phyloP scores from a whole-genome alignment of 2,113 vertebrate genomes.

The Bubo bubo region DNA sequence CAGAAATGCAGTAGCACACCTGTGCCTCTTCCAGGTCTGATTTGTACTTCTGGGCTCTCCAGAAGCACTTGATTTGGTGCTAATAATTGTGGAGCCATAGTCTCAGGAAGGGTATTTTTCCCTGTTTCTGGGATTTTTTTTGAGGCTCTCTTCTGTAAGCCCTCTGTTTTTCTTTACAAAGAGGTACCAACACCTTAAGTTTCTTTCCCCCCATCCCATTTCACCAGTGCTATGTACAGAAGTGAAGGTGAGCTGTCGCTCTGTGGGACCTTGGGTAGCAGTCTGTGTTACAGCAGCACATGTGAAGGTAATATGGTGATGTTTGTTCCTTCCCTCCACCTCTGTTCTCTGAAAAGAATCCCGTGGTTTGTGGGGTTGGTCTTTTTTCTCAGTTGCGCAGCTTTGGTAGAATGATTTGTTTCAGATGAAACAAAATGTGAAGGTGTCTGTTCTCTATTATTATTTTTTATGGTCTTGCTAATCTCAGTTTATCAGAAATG shows the following conservation, averaged over 20 bases:
- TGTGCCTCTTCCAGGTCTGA: not conserved
- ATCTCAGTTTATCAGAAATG: not conserved
- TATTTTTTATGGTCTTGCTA: not conserved
- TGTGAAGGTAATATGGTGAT: fast-evolving
- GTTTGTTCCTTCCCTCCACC: not conserved
- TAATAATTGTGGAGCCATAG: not conserved
- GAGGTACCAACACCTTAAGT: not conserved
- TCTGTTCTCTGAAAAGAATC: not conserved
- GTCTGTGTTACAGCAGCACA: not conserved
- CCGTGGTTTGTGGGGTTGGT: not conserved
- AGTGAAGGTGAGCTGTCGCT: not conserved
- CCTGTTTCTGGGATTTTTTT: not conserved
- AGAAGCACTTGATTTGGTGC: not conserved
- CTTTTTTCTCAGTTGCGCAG: not conserved
- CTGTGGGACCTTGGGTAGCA: not conserved
- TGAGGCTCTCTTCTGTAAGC: not conserved
- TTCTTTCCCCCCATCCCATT: not conserved
- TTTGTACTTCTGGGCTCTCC: not conserved
- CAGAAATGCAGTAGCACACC: not conserved
- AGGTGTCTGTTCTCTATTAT: not conserved
- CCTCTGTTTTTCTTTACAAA: not conserved
- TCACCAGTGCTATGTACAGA: not conserved
- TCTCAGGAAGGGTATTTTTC: not conserved
- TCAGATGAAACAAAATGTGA: not conserved
- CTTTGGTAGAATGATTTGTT: not conserved